A percentile compares a stretch with the other conserved stretches of the same genome.
Conservation (phyloP, 2,888 invertebrate species). For the Cheilosia vulpina region DNA sequence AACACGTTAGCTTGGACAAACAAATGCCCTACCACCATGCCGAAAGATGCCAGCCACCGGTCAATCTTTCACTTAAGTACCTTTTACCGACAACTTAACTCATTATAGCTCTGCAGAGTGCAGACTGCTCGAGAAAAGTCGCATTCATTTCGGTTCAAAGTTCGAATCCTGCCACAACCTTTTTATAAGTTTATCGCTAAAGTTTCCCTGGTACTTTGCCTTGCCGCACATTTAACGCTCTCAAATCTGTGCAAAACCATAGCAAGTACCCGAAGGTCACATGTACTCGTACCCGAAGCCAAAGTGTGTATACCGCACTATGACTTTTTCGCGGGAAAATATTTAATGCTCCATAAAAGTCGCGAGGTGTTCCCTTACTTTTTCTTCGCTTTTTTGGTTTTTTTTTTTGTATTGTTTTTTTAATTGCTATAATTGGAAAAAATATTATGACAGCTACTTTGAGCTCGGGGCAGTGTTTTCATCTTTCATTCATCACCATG, state of each 20-base stretch:
- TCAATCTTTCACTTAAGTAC: neutral
- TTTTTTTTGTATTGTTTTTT: neutral
- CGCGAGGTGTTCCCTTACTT: neutral
- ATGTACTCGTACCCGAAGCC: slow-evolving; percentile 5
- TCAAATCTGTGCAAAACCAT: slow-evolving; percentile 36
- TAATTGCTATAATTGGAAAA: slow-evolving; percentile 14
- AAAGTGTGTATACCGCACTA: slow-evolving; percentile 10
- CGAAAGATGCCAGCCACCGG: neutral
- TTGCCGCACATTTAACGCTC: slow-evolving; percentile 1
- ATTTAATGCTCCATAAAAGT: slow-evolving; percentile 34
- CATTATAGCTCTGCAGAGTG: neutral
- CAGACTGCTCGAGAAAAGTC: neutral
- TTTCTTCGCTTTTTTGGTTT: neutral
- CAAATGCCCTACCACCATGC: neutral
- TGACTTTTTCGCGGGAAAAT: slow-evolving; percentile 40
- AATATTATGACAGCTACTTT: slow-evolving; percentile 26
- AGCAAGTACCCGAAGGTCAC: slow-evolving; percentile 52
- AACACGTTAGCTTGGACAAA: neutral
- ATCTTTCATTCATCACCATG: slow-evolving; percentile 35
- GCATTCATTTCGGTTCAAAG: neutral
- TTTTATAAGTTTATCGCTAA: slow-evolving; percentile 7
- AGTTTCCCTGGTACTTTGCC: slow-evolving; percentile 9
- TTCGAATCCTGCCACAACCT: slow-evolving; percentile 3
- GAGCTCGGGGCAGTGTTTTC: slow-evolving; percentile 7
- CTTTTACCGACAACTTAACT: neutral